Evolutionary conservation across 2,113 vertebrate species (phyloP).

Genomic region (Ardeotis arabs): DNA sequence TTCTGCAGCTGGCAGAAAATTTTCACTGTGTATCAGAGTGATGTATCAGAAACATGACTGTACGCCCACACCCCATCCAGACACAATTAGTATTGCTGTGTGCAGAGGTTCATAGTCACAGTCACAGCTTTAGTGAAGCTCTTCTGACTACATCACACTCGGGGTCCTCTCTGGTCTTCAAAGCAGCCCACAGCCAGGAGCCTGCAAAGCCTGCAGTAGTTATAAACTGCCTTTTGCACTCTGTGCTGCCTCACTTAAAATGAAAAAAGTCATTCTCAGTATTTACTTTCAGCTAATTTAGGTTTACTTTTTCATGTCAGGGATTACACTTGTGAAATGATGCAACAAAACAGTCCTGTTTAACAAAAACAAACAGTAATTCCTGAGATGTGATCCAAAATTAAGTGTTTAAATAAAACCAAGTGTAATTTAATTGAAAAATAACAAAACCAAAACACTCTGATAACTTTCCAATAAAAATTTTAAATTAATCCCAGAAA

Average conservation of each 20-base stretch:
- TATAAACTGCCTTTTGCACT: not conserved
- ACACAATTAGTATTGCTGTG: not conserved
- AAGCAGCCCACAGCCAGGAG: not conserved
- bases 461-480: not conserved
- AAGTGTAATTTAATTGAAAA: not conserved
- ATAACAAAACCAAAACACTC: not conserved
- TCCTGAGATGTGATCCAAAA: not conserved
- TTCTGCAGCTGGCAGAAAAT: not conserved
- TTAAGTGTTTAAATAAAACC: conserved; percentile 5
- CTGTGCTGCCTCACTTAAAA: not conserved
- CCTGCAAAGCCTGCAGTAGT: not conserved
- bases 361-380: conserved; percentile 13
- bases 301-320: conserved; percentile 1
- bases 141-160: not conserved
- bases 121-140: not conserved
- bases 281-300: conserved; percentile 20
- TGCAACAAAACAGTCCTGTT: not conserved
- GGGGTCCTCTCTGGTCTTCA: not conserved
- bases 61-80: not conserved
- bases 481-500: not conserved
- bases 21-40: not conserved
- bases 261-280: not conserved
- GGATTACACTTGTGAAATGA: conserved; percentile 6
- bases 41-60: not conserved
- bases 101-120: not conserved